These are phyloP conservation scores for Dexiosoma caninum DNA, from an alignment of 2,888 invertebrate species.

Conservation along the genomic window DNA sequence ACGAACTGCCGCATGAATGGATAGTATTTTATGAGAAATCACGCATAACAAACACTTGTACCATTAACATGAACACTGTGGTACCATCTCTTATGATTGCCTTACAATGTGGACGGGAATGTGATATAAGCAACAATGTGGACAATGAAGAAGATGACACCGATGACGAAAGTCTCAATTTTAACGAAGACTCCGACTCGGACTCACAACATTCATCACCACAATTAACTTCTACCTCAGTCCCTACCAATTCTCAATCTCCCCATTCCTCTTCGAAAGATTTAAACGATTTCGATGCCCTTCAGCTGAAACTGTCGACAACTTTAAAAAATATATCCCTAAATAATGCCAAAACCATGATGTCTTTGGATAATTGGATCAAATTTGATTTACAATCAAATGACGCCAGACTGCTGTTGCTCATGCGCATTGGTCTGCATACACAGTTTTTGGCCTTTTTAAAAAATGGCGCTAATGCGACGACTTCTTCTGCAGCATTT, in stretches of 20 bases:
- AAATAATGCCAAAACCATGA: constrained; percentile 63
- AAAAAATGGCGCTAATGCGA: constrained; percentile 64
- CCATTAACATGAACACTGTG: constrained; percentile 88
- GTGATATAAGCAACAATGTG: constrained; percentile 41
- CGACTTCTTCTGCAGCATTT: constrained; percentile 60
- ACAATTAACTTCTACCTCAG: constrained; percentile 9
- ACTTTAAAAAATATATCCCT: constrained; percentile 59
- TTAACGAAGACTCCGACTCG: constrained; percentile 15
- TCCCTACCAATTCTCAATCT: not conserved
- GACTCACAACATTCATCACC: constrained; percentile 38
- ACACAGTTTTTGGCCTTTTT: constrained; percentile 68
- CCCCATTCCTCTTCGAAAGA: not conserved
- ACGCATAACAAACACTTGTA: constrained; percentile 83
- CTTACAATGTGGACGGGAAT: constrained; percentile 79
- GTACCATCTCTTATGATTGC: constrained; percentile 90
- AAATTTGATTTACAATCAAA: constrained; percentile 84
- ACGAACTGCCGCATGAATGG: constrained; percentile 87
- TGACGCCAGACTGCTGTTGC: constrained; percentile 74
- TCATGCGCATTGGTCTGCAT: constrained; percentile 65
- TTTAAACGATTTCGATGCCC: constrained; percentile 42
- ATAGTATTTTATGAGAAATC: constrained; percentile 92
- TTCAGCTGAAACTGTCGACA: constrained; percentile 44
- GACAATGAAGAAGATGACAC: constrained; percentile 60
- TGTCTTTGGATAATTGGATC: constrained; percentile 87
- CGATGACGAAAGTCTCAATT: constrained; percentile 61